Evolutionary conservation across 1,140 invertebrate species (phyloP).

Genomic region (Bombus huntii): DNA sequence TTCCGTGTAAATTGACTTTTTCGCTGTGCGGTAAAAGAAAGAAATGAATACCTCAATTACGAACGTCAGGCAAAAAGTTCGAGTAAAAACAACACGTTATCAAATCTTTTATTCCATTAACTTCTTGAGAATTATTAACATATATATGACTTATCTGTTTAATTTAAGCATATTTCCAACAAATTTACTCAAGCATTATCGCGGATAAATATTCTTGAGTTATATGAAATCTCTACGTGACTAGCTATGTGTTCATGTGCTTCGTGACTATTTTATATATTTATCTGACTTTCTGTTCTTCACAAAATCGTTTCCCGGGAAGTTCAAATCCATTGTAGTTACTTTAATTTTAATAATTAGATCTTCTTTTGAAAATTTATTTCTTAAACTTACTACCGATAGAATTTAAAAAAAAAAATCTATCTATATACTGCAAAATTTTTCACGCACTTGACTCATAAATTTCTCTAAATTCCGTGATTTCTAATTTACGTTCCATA

Average conservation of each 20-base stretch:
- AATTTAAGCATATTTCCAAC: not conserved
- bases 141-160: not conserved
- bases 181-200: not conserved
- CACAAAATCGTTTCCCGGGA: not conserved
- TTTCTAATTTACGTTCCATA: no score
- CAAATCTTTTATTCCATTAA: not conserved
- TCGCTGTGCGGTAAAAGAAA: slow-evolving; percentile 81
- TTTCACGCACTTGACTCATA: not conserved
- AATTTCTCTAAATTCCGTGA: not conserved
- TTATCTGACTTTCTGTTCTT: not conserved
- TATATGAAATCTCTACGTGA: not conserved
- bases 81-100: not conserved
- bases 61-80: not conserved
- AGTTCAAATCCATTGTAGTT: not conserved
- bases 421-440: no score
- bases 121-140: not conserved
- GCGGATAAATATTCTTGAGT: not conserved
- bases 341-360: no score
- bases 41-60: not conserved
- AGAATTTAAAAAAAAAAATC: no score
- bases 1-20: slow-evolving; percentile 93
- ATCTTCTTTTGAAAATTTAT: not conserved
- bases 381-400: not conserved
- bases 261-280: no score
- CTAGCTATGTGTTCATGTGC: no score